Evolutionary conservation across 2,888 invertebrate species (phyloP).

Genomic region (Nasonia oneida): DNA sequence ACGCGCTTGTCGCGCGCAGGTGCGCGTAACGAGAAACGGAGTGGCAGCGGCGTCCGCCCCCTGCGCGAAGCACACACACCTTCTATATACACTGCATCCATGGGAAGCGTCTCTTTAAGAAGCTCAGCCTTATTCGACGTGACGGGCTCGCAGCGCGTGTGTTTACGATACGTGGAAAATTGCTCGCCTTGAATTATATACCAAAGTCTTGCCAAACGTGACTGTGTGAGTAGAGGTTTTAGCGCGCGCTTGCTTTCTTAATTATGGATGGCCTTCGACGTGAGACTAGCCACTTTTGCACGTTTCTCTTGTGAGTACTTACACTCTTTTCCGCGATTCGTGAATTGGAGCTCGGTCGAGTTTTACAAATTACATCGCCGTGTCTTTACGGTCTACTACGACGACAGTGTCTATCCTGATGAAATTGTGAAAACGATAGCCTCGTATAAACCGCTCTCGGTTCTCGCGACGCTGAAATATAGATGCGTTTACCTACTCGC

Average conservation of each 20-base stretch:
- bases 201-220: background rate
- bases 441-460: background rate
- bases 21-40: slow-evolving; percentile 36
- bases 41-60: slow-evolving; percentile 13
- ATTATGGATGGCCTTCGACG: slow-evolving; percentile 33
- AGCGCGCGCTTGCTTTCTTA: slow-evolving; percentile 24
- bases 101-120: slow-evolving; percentile 16
- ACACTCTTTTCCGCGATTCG: background rate
- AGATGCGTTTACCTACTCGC: slow-evolving; percentile 5
- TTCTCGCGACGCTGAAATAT: slow-evolving; percentile 30
- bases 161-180: background rate
- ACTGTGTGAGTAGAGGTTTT: background rate
- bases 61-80: background rate
- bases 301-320: background rate
- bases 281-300: slow-evolving; percentile 2
- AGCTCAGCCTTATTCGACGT: background rate
- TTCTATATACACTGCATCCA: background rate
- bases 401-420: background rate
- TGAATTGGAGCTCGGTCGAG: background rate
- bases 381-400: background rate
- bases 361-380: background rate
- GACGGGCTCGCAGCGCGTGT: background rate
- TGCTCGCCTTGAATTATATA: background rate
- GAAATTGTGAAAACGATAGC: background rate
- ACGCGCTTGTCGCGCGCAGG: slow-evolving; percentile 35